These are phyloP conservation scores for Gadus chalcogrammus DNA, from an alignment of 2,113 vertebrate genomes.

Conservation along the genomic window DNA sequence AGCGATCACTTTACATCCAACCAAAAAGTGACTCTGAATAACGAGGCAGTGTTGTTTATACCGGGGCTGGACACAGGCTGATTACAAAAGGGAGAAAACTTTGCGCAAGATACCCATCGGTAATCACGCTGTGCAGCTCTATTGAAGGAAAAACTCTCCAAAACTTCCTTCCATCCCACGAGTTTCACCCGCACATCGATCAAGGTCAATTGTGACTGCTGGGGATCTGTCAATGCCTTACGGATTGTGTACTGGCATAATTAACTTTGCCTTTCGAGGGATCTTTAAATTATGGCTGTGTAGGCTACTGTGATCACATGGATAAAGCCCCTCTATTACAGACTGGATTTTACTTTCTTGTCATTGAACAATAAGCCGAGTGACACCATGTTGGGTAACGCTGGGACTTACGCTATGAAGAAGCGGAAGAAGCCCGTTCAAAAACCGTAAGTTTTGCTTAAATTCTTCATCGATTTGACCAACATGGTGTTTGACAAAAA, in stretches of 20 bases:
- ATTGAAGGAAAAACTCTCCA: conserved; percentile 14
- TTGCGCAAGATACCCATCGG: not conserved
- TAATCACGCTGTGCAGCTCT: not conserved
- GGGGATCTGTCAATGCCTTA: conserved; percentile 29
- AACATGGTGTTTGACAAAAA: not conserved
- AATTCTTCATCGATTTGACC: not conserved
- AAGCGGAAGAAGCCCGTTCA: conserved; percentile 77
- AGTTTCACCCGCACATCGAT: conserved; percentile 14
- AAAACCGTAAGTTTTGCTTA: conserved; percentile 62
- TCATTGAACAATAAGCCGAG: conserved; percentile 5
- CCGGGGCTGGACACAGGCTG: conserved; percentile 27
- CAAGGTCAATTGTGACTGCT: conserved; percentile 43
- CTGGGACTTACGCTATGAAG: conserved; percentile 69
- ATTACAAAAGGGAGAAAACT: not conserved
- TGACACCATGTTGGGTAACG: conserved; percentile 63
- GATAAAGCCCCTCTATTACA: not conserved
- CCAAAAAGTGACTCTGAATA: not conserved
- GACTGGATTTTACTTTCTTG: conserved; percentile 21
- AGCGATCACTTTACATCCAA: conserved; percentile 2
- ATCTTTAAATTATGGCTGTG: not conserved
- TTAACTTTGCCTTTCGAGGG: not conserved
- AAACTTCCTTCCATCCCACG: conserved; percentile 16
- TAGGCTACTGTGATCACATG: not conserved
- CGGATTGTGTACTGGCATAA: conserved; percentile 1
- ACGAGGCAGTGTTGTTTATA: conserved; percentile 39